Base-by-base conservation (phyloP, 2,113 vertebrate genomes). In the Phasianus colchicus region DNA sequence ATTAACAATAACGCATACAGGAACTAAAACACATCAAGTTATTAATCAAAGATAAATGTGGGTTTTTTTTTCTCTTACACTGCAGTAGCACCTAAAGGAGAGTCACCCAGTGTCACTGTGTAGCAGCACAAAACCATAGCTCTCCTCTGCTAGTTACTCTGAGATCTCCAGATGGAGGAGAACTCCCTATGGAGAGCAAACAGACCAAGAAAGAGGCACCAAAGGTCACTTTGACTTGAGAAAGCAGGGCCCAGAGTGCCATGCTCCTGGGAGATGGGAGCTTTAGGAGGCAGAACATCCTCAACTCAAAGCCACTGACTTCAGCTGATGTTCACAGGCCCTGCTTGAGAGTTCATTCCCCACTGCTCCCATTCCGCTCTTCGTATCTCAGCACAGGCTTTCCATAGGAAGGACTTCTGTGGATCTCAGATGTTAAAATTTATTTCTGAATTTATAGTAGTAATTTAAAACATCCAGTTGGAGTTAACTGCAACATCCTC, bases 381-480 rank as follows among this genome's bases (percentile, higher is more conserved):
- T 82, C 29, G 2, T 40, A 11, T 72, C 57, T 79, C 61, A 83
- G 20, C 85, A 36, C 0, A 47, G 72, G 63, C 74, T 89, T 82
- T 61, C 36, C 2, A 70, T n/a, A 88, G 75, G 36, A 88, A 80
- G 45, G 67, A 42, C 45, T 83, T 83, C 82, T 4, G 1, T 13
- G 55, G 64, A 85, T 83, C 83, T 91, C 79, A 88, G 58, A 85
- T 69, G 64, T 52, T 85, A 85, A 83, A 72, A 88, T 85, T 94
- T 88, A 90, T 83, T 88, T 83, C 94, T 73, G 60, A 92, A 90
- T 95, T 95, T 94, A 95, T 93, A 52, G 72, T 30, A 86, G 92
- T 76, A 96, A 96, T 96, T 96, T 76, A 94, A 96, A 91, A 95
- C 91, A 88, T 83, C 87, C 92, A 64, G 72, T 76, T 80, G 64